These are phyloP conservation scores for Epinotia nisella DNA, from an alignment of 2,888 invertebrate genomes.

Conservation along the genomic window DNA sequence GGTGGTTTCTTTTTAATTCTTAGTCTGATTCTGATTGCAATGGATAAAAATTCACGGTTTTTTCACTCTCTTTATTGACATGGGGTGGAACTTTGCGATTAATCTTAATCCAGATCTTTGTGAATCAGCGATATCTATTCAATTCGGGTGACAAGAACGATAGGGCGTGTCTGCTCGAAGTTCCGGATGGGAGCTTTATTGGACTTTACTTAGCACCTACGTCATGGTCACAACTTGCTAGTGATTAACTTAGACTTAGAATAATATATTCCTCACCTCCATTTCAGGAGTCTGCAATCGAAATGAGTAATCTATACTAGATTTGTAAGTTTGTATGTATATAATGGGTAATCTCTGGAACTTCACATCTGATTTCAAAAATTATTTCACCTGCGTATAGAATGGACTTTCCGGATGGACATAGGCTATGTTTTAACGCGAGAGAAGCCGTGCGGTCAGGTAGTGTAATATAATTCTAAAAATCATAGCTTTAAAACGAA, in stretches of 20 bases:
- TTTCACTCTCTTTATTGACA: conserved; percentile 33
- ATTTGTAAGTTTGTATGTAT: no score
- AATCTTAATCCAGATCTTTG: conserved; percentile 33
- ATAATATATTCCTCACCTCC: neutral
- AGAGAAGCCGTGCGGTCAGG: no score
- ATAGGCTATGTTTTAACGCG: no score
- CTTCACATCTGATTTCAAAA: no score
- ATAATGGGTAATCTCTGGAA: no score
- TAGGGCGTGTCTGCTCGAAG: conserved; percentile 10
- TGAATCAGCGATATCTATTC: conserved; percentile 27
- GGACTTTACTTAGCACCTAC: neutral
- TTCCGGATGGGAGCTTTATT: neutral
- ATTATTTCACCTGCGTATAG: no score
- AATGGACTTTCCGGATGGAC: no score
- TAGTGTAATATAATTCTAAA: no score
- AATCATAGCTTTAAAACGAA: no score
- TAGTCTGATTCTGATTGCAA: conserved; percentile 37
- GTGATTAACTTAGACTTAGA: neutral
- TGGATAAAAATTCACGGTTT: conserved; percentile 31
- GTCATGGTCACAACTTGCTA: neutral
- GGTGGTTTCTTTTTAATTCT: conserved; percentile 42
- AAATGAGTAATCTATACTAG: neutral
- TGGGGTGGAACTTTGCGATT: conserved; percentile 27
- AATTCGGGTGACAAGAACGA: conserved; percentile 13
- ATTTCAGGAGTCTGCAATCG: neutral